Evolutionary conservation across 2,888 invertebrate species (phyloP).

Genomic region (Euplexia lucipara): DNA sequence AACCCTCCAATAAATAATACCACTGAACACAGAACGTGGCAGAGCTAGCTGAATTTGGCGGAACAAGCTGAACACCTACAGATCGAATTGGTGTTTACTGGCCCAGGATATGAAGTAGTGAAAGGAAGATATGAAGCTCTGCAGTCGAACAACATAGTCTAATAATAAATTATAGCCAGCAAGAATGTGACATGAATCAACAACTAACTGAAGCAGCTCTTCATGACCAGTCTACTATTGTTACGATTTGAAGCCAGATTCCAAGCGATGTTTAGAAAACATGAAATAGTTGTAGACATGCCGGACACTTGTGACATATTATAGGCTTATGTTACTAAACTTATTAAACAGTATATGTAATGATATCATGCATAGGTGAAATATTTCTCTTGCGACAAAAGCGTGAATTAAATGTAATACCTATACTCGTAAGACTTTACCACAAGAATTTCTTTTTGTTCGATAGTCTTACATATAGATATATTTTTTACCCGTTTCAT

Average conservation of each 20-base stretch:
- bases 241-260: slow-evolving; percentile 38
- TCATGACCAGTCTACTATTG: slow-evolving; percentile 27
- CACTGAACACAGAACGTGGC: too few species aligned
- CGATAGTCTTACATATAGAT: too few species aligned
- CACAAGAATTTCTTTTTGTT: too few species aligned
- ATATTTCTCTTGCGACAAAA: slow-evolving; percentile 10
- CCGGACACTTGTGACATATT: neutral
- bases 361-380: slow-evolving; percentile 5
- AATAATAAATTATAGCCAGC: neutral
- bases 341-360: slow-evolving; percentile 17
- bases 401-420: too few species aligned
- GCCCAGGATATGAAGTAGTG: too few species aligned
- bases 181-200: slow-evolving; percentile 10
- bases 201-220: slow-evolving; percentile 4
- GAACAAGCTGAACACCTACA: too few species aligned
- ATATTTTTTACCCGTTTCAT: too few species aligned
- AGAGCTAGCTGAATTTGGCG: too few species aligned
- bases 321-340: slow-evolving; percentile 31
- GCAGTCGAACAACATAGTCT: too few species aligned
- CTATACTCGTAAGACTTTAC: too few species aligned
- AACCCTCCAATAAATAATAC: slow-evolving; percentile 3
- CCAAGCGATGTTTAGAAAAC: slow-evolving; percentile 58
- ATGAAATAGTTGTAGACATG: slow-evolving; percentile 53
- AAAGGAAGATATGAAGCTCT: too few species aligned
- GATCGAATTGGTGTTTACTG: too few species aligned